Conservation (phyloP, 2,888 invertebrate genomes). For the Mythimna albipuncta region DNA sequence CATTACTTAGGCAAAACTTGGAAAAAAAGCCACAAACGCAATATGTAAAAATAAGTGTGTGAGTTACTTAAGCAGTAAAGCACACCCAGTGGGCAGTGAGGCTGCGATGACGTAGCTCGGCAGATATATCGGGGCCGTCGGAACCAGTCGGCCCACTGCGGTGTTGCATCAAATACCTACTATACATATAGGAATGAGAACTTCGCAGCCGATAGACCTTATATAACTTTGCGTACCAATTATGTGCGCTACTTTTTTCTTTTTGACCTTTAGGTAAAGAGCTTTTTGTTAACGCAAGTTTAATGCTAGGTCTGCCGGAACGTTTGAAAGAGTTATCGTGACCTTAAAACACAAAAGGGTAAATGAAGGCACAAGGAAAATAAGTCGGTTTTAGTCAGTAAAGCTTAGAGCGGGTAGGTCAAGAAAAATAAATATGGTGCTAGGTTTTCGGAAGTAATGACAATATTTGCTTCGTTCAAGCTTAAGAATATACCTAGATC, state of each 20-base stretch:
- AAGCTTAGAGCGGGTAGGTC: no score
- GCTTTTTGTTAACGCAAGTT: neutral
- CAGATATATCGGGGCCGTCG: constrained; percentile 79
- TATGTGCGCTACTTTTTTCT: constrained; percentile 51
- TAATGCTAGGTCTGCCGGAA: no score
- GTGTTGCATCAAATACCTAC: constrained; percentile 81
- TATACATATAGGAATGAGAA: constrained; percentile 77
- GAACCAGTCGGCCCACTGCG: constrained; percentile 82
- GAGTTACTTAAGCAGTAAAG: constrained; percentile 64
- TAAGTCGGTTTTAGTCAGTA: no score
- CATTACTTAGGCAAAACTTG: constrained; percentile 45
- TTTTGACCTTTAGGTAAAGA: constrained; percentile 32
- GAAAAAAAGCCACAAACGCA: constrained; percentile 39
- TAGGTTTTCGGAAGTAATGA: neutral
- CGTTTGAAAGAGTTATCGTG: no score
- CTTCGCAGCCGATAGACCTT: constrained; percentile 66
- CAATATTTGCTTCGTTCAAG: neutral
- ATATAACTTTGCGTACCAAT: constrained; percentile 72
- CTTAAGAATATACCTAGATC: no score
- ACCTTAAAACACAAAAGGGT: no score
- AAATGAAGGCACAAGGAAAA: no score
- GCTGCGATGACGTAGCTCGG: constrained; percentile 71
- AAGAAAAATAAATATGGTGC: no score
- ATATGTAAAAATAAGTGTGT: constrained; percentile 42
- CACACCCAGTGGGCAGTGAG: constrained; percentile 69